A percentile compares a stretch with the other conserved stretches of the same genome.
phyloP scores from a whole-genome alignment of 2,797 vertebrate genomes.

The Gallinago solitaria region DNA sequence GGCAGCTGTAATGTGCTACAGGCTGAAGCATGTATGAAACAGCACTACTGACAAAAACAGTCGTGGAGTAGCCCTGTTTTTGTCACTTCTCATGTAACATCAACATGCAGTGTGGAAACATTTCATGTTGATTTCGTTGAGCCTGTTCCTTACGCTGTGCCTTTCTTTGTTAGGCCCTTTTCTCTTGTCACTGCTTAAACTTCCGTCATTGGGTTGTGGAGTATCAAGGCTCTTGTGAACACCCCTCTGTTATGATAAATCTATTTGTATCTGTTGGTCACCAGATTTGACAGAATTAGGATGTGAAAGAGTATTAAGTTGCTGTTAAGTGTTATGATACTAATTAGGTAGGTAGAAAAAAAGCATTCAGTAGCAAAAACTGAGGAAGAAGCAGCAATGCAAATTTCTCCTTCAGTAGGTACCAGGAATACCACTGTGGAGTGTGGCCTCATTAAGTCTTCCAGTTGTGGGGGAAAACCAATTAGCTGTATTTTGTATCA shows the following conservation, averaged over 20 bases:
- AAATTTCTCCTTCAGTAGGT: background rate
- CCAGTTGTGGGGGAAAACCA: background rate
- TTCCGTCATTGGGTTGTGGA: rapidly evolving
- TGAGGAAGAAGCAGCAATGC: background rate
- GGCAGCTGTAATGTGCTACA: background rate
- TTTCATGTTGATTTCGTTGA: background rate
- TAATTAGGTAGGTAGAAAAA: background rate
- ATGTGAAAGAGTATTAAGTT: background rate
- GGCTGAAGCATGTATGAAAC: background rate
- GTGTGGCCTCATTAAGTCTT: background rate
- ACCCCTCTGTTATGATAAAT: background rate
- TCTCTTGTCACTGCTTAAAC: background rate
- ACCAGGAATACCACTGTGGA: background rate
- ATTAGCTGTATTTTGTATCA: background rate
- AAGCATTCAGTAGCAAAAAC: background rate
- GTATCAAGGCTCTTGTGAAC: background rate
- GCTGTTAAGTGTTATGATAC: background rate
- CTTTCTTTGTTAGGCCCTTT: background rate
- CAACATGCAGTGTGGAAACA: background rate
- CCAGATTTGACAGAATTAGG: background rate
- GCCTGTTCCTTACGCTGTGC: background rate
- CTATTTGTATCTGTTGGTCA: background rate
- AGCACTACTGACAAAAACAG: background rate
- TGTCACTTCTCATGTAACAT: background rate
- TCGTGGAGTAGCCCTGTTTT: rapidly evolving